Conservation (phyloP, 2,113 vertebrate species). For the Excalfactoria chinensis region DNA sequence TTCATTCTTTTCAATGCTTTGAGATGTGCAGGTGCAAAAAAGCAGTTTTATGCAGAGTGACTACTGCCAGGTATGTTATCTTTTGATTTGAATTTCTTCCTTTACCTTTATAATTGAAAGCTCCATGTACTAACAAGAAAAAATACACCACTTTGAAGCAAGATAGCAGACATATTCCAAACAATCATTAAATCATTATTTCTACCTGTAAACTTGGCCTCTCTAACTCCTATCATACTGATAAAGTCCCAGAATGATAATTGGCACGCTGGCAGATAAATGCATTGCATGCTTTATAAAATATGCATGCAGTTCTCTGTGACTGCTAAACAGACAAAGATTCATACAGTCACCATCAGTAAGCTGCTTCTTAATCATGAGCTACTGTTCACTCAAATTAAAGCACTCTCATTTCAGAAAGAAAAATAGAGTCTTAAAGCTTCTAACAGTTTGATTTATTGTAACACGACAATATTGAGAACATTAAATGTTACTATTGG, state of each 20-base stretch:
- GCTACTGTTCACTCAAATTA: conserved; percentile 67
- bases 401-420: conserved; percentile 49
- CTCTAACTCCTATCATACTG: conserved; percentile 47
- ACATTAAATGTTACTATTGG: conserved; percentile 75
- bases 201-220: conserved; percentile 56
- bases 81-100: not conserved
- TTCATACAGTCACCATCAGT: conserved; percentile 41
- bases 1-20: not conserved
- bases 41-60: not conserved
- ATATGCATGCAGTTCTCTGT: not conserved
- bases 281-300: conserved; percentile 39
- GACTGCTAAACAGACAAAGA: conserved; percentile 40
- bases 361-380: conserved; percentile 42
- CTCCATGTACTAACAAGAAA: not conserved
- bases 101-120: not conserved
- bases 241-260: conserved; percentile 33
- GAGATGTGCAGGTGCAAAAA: not conserved
- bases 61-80: not conserved
- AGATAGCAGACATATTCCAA: conserved; percentile 13
- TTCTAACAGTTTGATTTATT: conserved; percentile 74
- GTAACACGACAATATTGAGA: conserved; percentile 69
- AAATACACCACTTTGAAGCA: not conserved
- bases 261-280: conserved; percentile 16
- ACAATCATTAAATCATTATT: conserved; percentile 52
- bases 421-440: conserved; percentile 4